Evolutionary conservation across 2,888 invertebrate genomes (phyloP).

Genomic region (Lordiphosa fenestrarum): DNA sequence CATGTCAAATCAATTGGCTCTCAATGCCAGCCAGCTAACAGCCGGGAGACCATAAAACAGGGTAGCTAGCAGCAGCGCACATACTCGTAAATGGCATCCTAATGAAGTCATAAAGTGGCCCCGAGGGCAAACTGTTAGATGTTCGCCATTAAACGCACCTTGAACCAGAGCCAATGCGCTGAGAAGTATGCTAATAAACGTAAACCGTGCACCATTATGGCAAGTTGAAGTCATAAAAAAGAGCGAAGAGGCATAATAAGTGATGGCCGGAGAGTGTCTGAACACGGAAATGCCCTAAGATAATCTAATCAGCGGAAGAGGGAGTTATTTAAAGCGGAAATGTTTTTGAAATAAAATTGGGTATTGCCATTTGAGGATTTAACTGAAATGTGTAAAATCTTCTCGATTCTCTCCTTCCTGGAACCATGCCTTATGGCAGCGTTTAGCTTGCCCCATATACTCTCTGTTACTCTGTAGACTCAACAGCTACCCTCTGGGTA

Average conservation of each 20-base stretch:
- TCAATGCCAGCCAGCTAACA: constrained; percentile 28
- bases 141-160: constrained; percentile 54
- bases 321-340: not conserved
- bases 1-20: constrained; percentile 68
- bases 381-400: too few relatives aligned
- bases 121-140: constrained; percentile 40
- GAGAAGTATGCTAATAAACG: constrained; percentile 70
- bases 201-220: constrained; percentile 55
- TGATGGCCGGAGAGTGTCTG: constrained; percentile 15
- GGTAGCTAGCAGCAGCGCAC: constrained; percentile 18
- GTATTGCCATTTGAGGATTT: too few relatives aligned
- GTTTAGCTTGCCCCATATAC: too few relatives aligned
- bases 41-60: constrained; percentile 13
- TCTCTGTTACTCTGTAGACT: too few relatives aligned
- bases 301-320: not conserved
- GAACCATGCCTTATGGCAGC: too few relatives aligned
- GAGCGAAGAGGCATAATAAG: constrained; percentile 19
- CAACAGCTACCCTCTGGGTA: too few relatives aligned
- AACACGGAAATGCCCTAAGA: constrained; percentile 23
- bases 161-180: constrained; percentile 51
- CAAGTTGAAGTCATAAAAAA: constrained; percentile 56
- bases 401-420: too few relatives aligned
- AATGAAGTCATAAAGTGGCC: constrained; percentile 67
- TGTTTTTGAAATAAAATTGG: not conserved
- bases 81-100: constrained; percentile 51